Percentiles rank a stretch among this genome's conserved stretches.
phyloP scores from a whole-genome alignment of 2,797 vertebrate genomes.

The Cirrhinus mrigala region DNA sequence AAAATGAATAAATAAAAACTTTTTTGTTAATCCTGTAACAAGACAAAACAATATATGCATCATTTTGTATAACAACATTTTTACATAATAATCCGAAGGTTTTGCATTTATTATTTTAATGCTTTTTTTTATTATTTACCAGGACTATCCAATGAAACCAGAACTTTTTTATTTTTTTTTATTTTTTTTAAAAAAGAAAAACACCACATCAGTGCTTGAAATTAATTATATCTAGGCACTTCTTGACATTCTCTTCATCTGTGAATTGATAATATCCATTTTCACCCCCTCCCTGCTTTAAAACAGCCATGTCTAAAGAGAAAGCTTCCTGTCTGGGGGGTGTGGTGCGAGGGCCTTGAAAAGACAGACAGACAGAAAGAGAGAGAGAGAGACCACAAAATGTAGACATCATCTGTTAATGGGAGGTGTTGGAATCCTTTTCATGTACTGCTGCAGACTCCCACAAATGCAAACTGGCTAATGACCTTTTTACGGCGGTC shows the following conservation, averaged over 20 bases:
- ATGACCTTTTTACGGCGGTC: slow-evolving; percentile 78
- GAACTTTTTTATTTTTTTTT: background rate
- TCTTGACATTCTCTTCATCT: background rate
- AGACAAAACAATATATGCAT: background rate
- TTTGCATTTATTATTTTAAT: background rate
- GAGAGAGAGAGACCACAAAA: slow-evolving; percentile 53
- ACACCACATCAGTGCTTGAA: background rate
- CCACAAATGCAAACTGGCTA: slow-evolving; percentile 72
- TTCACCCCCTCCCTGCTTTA: slow-evolving; percentile 23
- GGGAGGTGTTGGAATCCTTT: slow-evolving; percentile 75
- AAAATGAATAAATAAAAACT: background rate
- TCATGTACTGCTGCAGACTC: slow-evolving; percentile 74
- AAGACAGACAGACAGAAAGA: slow-evolving; percentile 59
- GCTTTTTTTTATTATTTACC: background rate
- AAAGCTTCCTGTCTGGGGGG: slow-evolving; percentile 77
- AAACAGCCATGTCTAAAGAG: slow-evolving; percentile 70
- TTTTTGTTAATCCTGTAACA: background rate
- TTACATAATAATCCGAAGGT: background rate
- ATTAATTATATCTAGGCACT: background rate
- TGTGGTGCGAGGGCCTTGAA: slow-evolving; percentile 65
- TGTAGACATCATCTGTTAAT: slow-evolving; percentile 67
- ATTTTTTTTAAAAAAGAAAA: background rate
- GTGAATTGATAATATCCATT: background rate
- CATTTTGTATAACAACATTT: background rate
- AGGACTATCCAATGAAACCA: background rate